Evolutionary conservation across 2,888 invertebrate genomes (phyloP), one percentile per base, ranked within the genome.

Genomic region (Eucriotettix oculatus): DNA sequence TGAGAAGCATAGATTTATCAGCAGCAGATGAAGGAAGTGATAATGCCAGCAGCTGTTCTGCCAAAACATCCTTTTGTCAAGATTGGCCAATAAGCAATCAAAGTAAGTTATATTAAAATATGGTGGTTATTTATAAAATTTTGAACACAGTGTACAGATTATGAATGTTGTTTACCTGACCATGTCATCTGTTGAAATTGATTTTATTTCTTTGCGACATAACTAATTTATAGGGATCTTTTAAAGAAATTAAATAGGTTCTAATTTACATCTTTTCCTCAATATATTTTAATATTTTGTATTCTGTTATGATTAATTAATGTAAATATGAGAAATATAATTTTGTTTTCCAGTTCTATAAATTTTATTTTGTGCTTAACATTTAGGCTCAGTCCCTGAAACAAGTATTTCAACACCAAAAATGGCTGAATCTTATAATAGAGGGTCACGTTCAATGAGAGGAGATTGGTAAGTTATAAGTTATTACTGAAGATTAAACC

Each of bases 21-120:
- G 56, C 17, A 14, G 54, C 41, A 48, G 63, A 63, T 52, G 48
- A 61, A 42, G n/a, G 43, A 10, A 63, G 63, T 57, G 58, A 61
- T 40, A 29, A 29, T 29, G 61, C 56, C 14, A 63, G 63, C 57
- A 61, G 58, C n/a, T 61, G 58, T 55, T 63, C 63, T 11, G 61
- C 61, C 41, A 57, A 60, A 42, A 63, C 61, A 42, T 58, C 63
- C 14, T 61, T 56, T 48, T 58, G 52, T 42, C 63, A 63, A 42
- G 63, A 60, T 16, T 44, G 43, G 44, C 29, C 48, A 48, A 16
- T 43, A 42, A 56, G 9, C 16, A 40, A 17, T 5, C n/a, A 41
- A 59, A 43, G 59, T 59, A 17, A 59, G 42, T 14, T 10, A 11
- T 29, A 29, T 16, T 11, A 29, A 11, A 41, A 10, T 54, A 2